Base-by-base conservation (phyloP, 2,888 invertebrate genomes). In the Lepeophtheirus nordmannii region DNA sequence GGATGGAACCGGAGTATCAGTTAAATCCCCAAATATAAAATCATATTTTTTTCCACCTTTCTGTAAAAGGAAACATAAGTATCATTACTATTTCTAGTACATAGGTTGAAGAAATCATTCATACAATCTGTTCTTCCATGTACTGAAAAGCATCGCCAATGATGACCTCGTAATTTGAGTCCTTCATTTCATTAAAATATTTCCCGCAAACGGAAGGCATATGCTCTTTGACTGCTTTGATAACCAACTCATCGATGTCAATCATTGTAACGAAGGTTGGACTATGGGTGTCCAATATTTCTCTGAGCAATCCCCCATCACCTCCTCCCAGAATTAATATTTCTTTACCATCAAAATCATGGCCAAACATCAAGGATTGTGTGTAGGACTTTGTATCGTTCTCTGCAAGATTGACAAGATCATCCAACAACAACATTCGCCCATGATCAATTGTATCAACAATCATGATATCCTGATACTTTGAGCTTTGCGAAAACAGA, bases 281-380 rank as follows among this genome's bases (percentile, higher is more conserved):
- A 75, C 91, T 89, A 73, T 93, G 90, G 62, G 91, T 80, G 37
- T 60, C 39, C 30, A 37, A 30, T 68, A 94, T 78, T 75, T 92
- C 92, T 76, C 87, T 86, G 0, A 94, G 79, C 0, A 94, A 78
- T 3, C 89, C 93, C 17, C 94, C 94, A 75, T 94, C 94, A 0
- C 94, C 93, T 9, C 93, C 94, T 64, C 93, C 93, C 71, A 93
- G 81, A 74, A 93, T 92, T 62, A 91, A 83, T 70, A 93, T 88
- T 76, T 91, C 90, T 76, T 91, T 91, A 70, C 84, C 87, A 71
- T 82, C 17, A 14, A 22, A 23, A 38, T 37, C 14, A 60, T 60
- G 2, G 8, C 17, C 30, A 60, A 23, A 30, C 89, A 93, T 91
- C 58, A 94, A 78, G 0, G 89, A 89, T 76, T 90, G 88, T 1